phyloP scores from a whole-genome alignment of 2,888 invertebrate species.

The Idaea aversata region DNA sequence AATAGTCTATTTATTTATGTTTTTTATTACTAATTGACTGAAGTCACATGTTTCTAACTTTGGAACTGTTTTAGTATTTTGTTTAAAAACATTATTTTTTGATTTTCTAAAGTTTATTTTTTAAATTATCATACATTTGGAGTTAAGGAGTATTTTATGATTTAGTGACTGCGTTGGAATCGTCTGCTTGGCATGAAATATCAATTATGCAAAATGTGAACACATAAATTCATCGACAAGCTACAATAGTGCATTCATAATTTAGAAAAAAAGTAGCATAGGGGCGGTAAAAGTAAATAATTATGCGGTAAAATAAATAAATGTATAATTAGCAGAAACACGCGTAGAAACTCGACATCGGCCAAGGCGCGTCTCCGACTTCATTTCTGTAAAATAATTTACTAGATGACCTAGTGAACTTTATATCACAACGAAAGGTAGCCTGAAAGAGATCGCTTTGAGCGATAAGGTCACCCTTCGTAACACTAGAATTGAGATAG shows the following conservation, averaged over 20 bases:
- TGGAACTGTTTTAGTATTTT: constrained; percentile 24
- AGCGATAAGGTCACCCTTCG: too few species aligned
- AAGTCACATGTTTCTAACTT: constrained; percentile 60
- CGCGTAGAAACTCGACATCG: constrained; percentile 66
- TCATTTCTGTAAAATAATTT: constrained; percentile 48
- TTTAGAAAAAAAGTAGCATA: not conserved
- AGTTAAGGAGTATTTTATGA: too few species aligned
- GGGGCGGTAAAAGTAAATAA: not conserved
- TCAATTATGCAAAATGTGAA: not conserved
- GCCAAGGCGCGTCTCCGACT: constrained; percentile 53
- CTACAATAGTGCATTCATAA: not conserved
- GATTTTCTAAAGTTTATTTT: not conserved
- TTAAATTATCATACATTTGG: too few species aligned
- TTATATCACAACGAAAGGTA: not conserved
- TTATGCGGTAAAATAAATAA: not conserved
- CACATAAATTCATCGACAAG: not conserved
- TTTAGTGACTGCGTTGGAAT: too few species aligned
- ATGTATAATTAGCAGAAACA: constrained; percentile 60
- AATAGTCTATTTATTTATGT: constrained; percentile 11
- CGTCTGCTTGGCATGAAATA: too few species aligned
- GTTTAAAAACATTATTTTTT: constrained; percentile 10
- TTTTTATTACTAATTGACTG: constrained; percentile 65
- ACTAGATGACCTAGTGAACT: not conserved
- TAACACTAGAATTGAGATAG: too few species aligned
- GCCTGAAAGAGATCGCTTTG: not conserved